These are phyloP conservation scores for Elaphurus davidianus DNA, from an alignment of 2,113 vertebrate genomes.

Conservation along the genomic window DNA sequence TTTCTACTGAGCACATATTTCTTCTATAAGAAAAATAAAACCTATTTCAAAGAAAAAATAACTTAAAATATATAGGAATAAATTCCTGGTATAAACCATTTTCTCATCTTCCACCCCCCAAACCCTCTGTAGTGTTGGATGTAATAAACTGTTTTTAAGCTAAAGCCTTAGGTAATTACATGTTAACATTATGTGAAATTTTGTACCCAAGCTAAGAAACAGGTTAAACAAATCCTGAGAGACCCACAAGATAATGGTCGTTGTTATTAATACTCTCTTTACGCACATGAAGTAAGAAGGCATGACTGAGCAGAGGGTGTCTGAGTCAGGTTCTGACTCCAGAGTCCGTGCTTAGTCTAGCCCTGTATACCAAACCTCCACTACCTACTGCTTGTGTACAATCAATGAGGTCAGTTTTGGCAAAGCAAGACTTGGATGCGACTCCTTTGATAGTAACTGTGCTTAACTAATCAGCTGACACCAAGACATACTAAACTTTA, in stretches of 20 bases:
- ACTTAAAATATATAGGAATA: neutral
- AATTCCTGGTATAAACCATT: neutral
- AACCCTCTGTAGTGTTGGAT: neutral
- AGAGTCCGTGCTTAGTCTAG: neutral
- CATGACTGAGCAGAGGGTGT: neutral
- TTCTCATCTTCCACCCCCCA: neutral
- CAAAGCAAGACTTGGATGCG: neutral
- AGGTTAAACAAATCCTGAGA: neutral
- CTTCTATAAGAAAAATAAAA: neutral
- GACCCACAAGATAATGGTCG: neutral
- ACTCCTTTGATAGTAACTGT: neutral
- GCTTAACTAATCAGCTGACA: neutral
- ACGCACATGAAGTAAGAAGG: neutral
- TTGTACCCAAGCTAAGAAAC: neutral
- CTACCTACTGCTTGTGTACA: neutral
- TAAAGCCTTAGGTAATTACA: neutral
- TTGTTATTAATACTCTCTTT: neutral
- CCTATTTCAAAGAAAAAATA: constrained; percentile 14
- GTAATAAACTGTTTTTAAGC: neutral
- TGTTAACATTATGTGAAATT: neutral
- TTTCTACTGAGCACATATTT: neutral
- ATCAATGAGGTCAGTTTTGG: neutral
- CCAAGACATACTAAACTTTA: neutral
- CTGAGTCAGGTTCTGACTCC: neutral
- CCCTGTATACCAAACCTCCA: neutral